Percentiles rank a stretch among this genome's conserved stretches.
phyloP scores from a whole-genome alignment of 1,140 invertebrate genomes.

The honey bee (Apis mellifera) region Amel_HAv3.1 CM009945.2:5647501-5648000 shows the following conservation, averaged over 20 bases:
- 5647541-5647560: conserved; percentile 31
- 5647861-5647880: conserved; percentile 67
- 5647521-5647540: conserved; percentile 24
- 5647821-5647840: conserved; percentile 66
- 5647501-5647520: conserved; percentile 8
- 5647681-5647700: conserved; percentile 4
- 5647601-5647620: conserved; percentile 10
- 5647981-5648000: conserved; percentile 28
- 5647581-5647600: conserved; percentile 20
- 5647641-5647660: conserved; percentile 4
- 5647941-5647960: not conserved
- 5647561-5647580: not conserved
- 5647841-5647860: conserved; percentile 64
- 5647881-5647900: conserved; percentile 57
- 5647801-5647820: conserved; percentile 57
- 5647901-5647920: conserved; percentile 13
- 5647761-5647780: not conserved
- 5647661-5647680: conserved; percentile 12
- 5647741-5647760: conserved; percentile 8
- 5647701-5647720: too few species aligned
- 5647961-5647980: too few species aligned
- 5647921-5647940: not conserved
- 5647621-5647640: too few species aligned
- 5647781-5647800: not conserved
- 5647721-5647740: not conserved